Conservation (phyloP, 2,888 invertebrate genomes). For the Parasteatoda lunata region DNA sequence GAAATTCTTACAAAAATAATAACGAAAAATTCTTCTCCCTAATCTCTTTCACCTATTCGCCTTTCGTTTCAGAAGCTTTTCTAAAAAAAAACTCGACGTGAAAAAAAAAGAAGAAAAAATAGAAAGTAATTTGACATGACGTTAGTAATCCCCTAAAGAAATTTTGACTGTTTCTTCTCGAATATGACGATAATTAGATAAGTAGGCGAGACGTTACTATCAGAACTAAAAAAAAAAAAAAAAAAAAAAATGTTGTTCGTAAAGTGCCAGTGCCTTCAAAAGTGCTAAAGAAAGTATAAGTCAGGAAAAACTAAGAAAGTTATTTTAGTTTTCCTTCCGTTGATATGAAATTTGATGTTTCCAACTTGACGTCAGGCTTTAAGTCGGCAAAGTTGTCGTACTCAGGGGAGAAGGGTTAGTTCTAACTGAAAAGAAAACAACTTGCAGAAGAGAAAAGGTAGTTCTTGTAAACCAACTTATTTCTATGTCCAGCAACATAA, state of each 20-base stretch:
- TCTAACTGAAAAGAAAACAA: not conserved
- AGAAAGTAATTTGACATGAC: not conserved
- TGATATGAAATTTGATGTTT: conserved; percentile 5
- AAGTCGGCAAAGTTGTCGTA: not conserved
- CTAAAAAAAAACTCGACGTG: too few species aligned
- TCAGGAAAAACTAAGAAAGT: not conserved
- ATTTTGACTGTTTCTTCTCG: conserved; percentile 2
- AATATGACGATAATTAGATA: not conserved
- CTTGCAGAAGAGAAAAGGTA: not conserved
- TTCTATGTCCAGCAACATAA: too few species aligned
- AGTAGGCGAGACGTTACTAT: not conserved
- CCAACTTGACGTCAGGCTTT: not conserved
- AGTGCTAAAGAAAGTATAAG: too few species aligned
- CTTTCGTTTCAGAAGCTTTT: too few species aligned
- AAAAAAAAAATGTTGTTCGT: not conserved
- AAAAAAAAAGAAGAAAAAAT: too few species aligned
- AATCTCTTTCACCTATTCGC: too few species aligned
- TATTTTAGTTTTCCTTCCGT: not conserved
- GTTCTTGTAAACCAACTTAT: not conserved
- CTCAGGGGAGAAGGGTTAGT: not conserved
- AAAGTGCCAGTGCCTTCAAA: too few species aligned
- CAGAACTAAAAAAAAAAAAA: not conserved
- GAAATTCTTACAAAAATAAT: too few species aligned
- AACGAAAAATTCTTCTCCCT: too few species aligned
- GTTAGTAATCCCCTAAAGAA: conserved; percentile 1